phyloP scores from a whole-genome alignment of 2,113 vertebrate species.

The Acrocephalus kingi region DNA sequence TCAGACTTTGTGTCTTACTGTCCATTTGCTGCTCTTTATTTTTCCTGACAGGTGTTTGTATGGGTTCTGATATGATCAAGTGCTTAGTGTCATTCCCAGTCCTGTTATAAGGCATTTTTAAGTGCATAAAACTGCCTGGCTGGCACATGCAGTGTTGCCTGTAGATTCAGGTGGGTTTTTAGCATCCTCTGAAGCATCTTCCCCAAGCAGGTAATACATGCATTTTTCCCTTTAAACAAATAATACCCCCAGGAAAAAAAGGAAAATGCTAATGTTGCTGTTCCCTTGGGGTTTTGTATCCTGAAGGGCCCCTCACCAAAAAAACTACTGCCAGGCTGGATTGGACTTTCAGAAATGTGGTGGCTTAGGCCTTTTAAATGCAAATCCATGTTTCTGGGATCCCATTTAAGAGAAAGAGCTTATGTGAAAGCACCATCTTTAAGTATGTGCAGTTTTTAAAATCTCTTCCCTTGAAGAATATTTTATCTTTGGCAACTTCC shows the following conservation, averaged over 20 bases:
- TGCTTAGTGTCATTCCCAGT: neutral
- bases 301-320: neutral
- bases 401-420: neutral
- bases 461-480: neutral
- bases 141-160: neutral
- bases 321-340: neutral
- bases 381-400: neutral
- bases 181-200: neutral
- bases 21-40: neutral
- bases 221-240: neutral
- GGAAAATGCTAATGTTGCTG: neutral
- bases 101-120: neutral
- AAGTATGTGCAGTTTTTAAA: neutral
- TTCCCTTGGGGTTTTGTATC: neutral
- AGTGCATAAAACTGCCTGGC: neutral
- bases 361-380: slow-evolving; percentile 20
- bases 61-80: neutral
- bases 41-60: neutral
- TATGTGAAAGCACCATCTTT: neutral
- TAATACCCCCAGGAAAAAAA: neutral
- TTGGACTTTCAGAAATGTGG: neutral
- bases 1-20: neutral
- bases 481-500: neutral
- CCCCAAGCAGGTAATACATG: neutral
- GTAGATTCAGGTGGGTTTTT: neutral